Evolutionary conservation across 2,797 vertebrate species (phyloP), one percentile per base, ranked within the genome.

Genomic region (Eutrigla gurnardus): DNA sequence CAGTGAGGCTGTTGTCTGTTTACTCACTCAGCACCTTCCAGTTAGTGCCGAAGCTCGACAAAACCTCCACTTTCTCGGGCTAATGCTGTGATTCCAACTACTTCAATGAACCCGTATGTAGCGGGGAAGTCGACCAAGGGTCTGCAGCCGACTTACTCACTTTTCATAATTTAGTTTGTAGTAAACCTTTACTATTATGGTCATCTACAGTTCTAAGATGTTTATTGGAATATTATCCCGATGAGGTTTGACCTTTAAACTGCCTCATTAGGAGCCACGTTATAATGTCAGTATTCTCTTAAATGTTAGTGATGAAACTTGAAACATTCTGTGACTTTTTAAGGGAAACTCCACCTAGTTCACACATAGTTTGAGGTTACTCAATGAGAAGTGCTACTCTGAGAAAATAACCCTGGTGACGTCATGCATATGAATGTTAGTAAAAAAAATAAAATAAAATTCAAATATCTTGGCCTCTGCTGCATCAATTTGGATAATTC

Each of bases 21-120:
- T 73, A 85, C 85, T 88, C 87, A 83, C 83, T 91, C 84, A 75
- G 81, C 86, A 88, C 87, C 85, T 87, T 88, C 64, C 53, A 87
- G 86, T 86, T 87, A 89, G 33, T 62, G 73, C 63, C 2, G 61
- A 55, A 69, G 33, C 78, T 72, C 60, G 39, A 80, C 80, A 80
- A 77, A 86, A 82, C 55, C 71, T 58, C 73, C 0, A 42, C 73
- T 84, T 88, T 88, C 75, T 69, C 45, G 40, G 25, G 14, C 42
- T 62, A 58, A 70, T 64, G 54, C 66, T 71, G 52, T 62, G 52
- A 71, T 72, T 75, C 53, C 5, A 7, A 32, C 47, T 17, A 73
- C 54, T 81, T 83, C 75, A 78, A 87, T 83, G 46, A 80, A 86
- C 77, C 42, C 59, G 53, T 53, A 17, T 9, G 12, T 25, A 25